phyloP scores from a whole-genome alignment of 2,113 vertebrate species.

The Anser brachyrhynchus region DNA sequence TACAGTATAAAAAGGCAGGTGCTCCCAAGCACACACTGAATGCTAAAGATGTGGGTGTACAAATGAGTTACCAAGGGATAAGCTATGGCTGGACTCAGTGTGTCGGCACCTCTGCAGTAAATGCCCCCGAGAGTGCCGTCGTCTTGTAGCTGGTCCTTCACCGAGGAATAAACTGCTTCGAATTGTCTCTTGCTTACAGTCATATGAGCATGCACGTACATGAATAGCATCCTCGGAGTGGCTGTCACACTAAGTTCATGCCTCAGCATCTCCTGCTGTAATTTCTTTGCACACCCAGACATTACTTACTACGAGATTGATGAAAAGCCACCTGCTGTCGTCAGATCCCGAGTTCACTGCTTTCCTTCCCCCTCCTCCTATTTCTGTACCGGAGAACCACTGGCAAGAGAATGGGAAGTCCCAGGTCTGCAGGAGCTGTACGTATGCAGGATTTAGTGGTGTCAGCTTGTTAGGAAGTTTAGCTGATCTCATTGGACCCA shows the following conservation, averaged over 20 bases:
- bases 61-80: constrained; percentile 10
- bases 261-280: constrained; percentile 1
- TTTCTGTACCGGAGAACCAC: background rate
- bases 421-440: background rate
- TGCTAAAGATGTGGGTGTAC: background rate
- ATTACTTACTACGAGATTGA: background rate
- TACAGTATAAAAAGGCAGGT: constrained; percentile 28
- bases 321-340: background rate
- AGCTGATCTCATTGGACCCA: background rate
- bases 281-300: background rate
- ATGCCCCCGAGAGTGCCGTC: background rate
- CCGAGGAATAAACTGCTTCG: background rate
- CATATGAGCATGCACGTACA: background rate
- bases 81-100: background rate
- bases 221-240: background rate
- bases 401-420: background rate
- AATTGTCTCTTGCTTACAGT: background rate
- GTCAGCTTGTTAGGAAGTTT: background rate
- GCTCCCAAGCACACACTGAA: background rate
- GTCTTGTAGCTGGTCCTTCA: background rate
- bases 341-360: background rate
- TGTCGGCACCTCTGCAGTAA: background rate
- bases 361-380: background rate
- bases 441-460: background rate
- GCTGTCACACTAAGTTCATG: background rate